Evolutionary conservation across 2,797 vertebrate species (phyloP), one percentile per base, ranked within the genome.

Genomic region (Scolopax bukidnonensis): DNA sequence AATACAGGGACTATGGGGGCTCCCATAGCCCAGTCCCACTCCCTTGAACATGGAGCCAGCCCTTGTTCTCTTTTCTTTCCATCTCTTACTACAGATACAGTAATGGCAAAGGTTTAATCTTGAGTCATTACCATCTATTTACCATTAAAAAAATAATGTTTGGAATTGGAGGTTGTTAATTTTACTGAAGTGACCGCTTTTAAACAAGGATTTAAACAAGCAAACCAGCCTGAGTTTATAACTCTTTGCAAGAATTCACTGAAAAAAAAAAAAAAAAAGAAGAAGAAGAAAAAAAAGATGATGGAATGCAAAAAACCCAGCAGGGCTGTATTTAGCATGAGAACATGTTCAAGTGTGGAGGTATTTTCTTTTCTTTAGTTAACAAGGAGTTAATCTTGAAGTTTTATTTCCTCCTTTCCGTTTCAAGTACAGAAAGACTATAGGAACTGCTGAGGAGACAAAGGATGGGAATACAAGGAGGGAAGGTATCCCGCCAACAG

Each of bases 361-460:
- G 12, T 18, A 48, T 71, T 94, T 83, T 79, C 43, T 80, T 11
- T 56, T 77, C 24, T 84, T 33, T 59, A 61, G 86, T 74, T 74
- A 87, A 61, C 24, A 48, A 89, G 25, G 60, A 84, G 80, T 95
- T 90, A 80, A 87, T 87, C 32, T 65, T 71, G 32, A 47, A 30
- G 73, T 82, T 90, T 50, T 75, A 53, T 89, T 95, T 94, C 48
- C 30, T 74, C 24, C 30, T 91, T 95, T 87, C 51, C 25, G 19
- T 70, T 73, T 23, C n/a, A 87, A 79, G 50, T 30, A 30, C 16
- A 83, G 60, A 60, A 78, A 90, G 74, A 79, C 77, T 67, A 4
- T 1, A 75, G 76, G 47, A 93, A 57, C 64, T 90, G 68, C 48
- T 12, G 43, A 86, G 45, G 24, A 94, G 43, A 80, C 53, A 87